Percentiles rank a stretch among this genome's conserved stretches.
Evolutionary conservation across 2,113 vertebrate species (phyloP).

Genomic region (Galbula dea): DNA sequence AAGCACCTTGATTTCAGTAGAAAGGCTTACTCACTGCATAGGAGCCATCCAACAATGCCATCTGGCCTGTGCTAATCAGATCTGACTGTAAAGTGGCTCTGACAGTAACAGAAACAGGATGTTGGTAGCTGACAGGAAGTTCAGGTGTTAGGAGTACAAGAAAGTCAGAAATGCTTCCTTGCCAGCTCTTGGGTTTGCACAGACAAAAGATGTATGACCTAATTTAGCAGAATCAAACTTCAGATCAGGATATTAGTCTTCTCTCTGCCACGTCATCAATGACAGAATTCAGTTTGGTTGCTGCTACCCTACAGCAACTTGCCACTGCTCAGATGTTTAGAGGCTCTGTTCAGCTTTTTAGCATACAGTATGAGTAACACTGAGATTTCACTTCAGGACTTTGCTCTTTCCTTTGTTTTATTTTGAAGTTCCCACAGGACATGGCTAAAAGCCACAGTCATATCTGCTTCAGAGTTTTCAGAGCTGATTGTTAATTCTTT

Average conservation of each 20-base stretch:
- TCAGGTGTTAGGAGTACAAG: background rate
- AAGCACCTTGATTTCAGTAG: background rate
- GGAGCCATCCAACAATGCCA: background rate
- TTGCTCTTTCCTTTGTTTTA: background rate
- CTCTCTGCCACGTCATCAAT: background rate
- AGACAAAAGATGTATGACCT: background rate
- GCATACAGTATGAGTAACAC: background rate
- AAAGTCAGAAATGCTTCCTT: background rate
- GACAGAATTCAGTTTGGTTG: background rate
- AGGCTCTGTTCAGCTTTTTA: background rate
- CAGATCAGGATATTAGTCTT: background rate
- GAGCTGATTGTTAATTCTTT: background rate
- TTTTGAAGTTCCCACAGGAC: background rate
- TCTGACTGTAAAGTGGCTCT: background rate
- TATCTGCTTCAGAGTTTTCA: background rate
- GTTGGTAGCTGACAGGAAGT: background rate
- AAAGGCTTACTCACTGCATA: background rate
- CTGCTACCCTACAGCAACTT: background rate
- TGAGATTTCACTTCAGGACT: background rate
- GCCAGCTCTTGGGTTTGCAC: background rate
- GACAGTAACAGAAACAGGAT: background rate
- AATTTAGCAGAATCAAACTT: background rate
- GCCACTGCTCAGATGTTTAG: background rate
- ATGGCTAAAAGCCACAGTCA: background rate
- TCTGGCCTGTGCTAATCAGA: background rate